Percentiles rank a stretch among this genome's conserved stretches.
Evolutionary conservation across 30 jellyfish, hydroid and myxozoan genomes (phyloP).

Genomic region (Chironex yamaguchii): DNA sequence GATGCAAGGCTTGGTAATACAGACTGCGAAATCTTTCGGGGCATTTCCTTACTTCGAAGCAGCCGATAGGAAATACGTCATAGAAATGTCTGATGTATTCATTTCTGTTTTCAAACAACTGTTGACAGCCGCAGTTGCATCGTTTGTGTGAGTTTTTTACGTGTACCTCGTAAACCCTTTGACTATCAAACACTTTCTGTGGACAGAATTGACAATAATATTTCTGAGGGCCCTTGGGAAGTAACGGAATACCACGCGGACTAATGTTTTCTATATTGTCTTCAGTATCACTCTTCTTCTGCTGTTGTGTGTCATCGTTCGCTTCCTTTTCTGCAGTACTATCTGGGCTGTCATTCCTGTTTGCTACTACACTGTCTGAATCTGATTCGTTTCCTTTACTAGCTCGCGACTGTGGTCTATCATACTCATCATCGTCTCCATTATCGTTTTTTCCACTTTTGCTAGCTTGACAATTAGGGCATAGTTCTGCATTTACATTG

Average conservation of each 20-base stretch:
- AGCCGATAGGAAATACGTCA: slow-evolving; percentile 74
- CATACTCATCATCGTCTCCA: not conserved
- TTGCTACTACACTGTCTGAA: not conserved
- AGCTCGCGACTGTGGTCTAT: not conserved
- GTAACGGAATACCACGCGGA: not conserved
- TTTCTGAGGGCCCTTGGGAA: not conserved
- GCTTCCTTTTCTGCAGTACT: not conserved
- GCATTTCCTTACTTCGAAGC: slow-evolving; percentile 77
- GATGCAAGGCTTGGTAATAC: slow-evolving; percentile 81
- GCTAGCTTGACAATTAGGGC: not conserved
- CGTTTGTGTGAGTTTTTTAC: slow-evolving; percentile 75
- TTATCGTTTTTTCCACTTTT: no score
- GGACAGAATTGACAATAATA: slow-evolving; percentile 72
- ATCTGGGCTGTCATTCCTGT: not conserved
- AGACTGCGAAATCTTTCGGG: slow-evolving; percentile 88
- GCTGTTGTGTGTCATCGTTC: no score
- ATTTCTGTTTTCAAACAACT: slow-evolving; percentile 72
- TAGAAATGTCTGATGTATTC: slow-evolving; percentile 84
- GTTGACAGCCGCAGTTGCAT: slow-evolving; percentile 85
- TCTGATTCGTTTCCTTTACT: not conserved
- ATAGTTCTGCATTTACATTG: not conserved
- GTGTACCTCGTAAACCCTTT: slow-evolving; percentile 69
- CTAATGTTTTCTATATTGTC: not conserved
- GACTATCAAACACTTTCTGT: slow-evolving; percentile 43
- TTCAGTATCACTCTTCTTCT: not conserved